Percentiles rank a stretch among this genome's conserved stretches.
Conservation (phyloP, 2,888 invertebrate genomes). For the Cryptus armator region DNA sequence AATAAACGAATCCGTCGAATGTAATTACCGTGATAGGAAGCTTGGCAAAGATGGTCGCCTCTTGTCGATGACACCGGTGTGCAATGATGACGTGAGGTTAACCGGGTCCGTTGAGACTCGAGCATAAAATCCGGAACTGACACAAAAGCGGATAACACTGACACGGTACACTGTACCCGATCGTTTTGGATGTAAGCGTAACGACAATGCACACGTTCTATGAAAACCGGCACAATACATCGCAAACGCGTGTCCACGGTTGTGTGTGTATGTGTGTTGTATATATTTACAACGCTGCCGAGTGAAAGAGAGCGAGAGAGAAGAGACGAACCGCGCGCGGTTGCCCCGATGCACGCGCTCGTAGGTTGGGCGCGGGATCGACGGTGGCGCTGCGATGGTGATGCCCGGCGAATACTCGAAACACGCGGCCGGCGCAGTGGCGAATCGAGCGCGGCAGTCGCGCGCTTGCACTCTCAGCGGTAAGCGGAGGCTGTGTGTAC, state of each 20-base stretch:
- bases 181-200: slow-evolving; percentile 14
- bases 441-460: slow-evolving; percentile 80
- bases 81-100: slow-evolving; percentile 22
- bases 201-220: neutral
- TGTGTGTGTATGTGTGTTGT: neutral
- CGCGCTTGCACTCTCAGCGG: slow-evolving; percentile 83
- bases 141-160: slow-evolving; percentile 52
- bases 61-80: neutral
- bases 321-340: slow-evolving; percentile 26
- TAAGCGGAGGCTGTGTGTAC: slow-evolving; percentile 76
- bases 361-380: slow-evolving; percentile 68
- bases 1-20: neutral
- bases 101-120: slow-evolving; percentile 9
- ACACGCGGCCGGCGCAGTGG: slow-evolving; percentile 78
- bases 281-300: neutral
- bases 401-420: slow-evolving; percentile 72
- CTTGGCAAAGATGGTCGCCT: neutral
- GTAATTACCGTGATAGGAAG: neutral
- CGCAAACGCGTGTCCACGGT: neutral
- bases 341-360: slow-evolving; percentile 52
- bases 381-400: slow-evolving; percentile 75
- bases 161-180: slow-evolving; percentile 46
- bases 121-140: slow-evolving; percentile 55
- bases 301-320: slow-evolving; percentile 1
- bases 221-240: slow-evolving; percentile 14